A percentile compares a stretch with the other conserved stretches of the same genome.
These are phyloP conservation scores for Pangasius djambal DNA, from an alignment of 2,797 vertebrate species.

Conservation along the genomic window DNA sequence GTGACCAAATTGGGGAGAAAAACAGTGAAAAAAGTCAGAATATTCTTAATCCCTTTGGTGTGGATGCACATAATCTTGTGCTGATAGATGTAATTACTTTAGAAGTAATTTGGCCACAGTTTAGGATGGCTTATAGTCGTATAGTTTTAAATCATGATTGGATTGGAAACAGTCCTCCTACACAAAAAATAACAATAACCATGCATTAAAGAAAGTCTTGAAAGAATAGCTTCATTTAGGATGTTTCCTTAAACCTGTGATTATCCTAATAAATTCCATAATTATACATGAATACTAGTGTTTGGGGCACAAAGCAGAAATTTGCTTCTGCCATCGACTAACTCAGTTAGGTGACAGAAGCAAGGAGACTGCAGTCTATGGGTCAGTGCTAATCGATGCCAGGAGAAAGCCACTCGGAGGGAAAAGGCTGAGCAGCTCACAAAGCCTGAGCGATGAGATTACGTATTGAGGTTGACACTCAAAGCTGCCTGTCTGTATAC, in stretches of 20 bases:
- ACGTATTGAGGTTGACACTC: conserved; percentile 37
- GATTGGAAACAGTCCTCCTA: not conserved
- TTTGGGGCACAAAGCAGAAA: not conserved
- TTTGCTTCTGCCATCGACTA: not conserved
- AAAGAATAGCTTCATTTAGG: not conserved
- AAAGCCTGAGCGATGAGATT: conserved; percentile 53
- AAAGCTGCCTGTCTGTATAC: conserved; percentile 37
- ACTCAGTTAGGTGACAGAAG: conserved; percentile 26
- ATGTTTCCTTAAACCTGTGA: not conserved
- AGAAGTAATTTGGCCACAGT: not conserved
- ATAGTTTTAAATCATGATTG: not conserved
- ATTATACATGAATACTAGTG: not conserved
- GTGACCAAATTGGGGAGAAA: not conserved
- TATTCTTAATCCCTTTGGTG: not conserved
- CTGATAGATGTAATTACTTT: not conserved
- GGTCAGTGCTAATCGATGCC: conserved; percentile 44
- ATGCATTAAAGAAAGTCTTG: not conserved
- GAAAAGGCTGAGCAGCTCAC: conserved; percentile 37
- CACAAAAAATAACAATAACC: not conserved
- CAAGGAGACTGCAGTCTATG: conserved; percentile 31
- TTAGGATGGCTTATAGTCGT: not conserved
- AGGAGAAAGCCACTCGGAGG: conserved; percentile 21
- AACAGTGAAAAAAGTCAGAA: not conserved
- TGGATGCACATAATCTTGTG: not conserved
- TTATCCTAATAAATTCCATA: too few relatives aligned